Percentiles rank a stretch among this genome's conserved stretches.
These are phyloP conservation scores for Romanogobio albipinnatus DNA, from an alignment of 2,113 vertebrate species.

Conservation along the genomic window DNA sequence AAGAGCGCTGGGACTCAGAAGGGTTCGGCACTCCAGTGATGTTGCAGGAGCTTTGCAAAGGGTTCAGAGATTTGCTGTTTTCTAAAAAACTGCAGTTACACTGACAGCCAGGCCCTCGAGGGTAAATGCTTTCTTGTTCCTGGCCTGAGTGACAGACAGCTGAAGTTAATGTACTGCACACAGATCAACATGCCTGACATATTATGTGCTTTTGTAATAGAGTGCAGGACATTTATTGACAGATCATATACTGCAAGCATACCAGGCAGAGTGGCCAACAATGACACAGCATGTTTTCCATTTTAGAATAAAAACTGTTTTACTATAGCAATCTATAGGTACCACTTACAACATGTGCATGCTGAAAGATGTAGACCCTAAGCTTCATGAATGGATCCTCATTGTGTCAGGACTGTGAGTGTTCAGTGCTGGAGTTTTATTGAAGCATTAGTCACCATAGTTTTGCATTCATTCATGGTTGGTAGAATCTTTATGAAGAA, in stretches of 20 bases:
- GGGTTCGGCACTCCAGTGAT: background rate
- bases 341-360: background rate
- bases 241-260: conserved; percentile 31
- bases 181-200: conserved; percentile 10
- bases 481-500: background rate
- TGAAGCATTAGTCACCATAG: background rate
- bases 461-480: background rate
- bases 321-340: background rate
- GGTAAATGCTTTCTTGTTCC: conserved; percentile 3
- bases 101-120: conserved; percentile 42
- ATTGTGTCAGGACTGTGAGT: background rate
- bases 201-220: conserved; percentile 21
- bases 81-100: background rate
- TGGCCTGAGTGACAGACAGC: conserved; percentile 22
- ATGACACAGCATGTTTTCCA: conserved; percentile 27
- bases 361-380: background rate
- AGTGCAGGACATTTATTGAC: conserved; percentile 35
- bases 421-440: background rate
- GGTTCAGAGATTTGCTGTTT: conserved; percentile 16
- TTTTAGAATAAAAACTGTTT: background rate
- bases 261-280: background rate
- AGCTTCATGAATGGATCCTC: conserved; percentile 3
- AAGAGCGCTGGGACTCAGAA: conserved; percentile 2
- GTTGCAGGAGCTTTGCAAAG: background rate
- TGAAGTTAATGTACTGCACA: conserved; percentile 33